Conservation (phyloP, 35 echinoderm and acorn worm genomes). For the Strongylocentrotus purpuratus region DNA sequence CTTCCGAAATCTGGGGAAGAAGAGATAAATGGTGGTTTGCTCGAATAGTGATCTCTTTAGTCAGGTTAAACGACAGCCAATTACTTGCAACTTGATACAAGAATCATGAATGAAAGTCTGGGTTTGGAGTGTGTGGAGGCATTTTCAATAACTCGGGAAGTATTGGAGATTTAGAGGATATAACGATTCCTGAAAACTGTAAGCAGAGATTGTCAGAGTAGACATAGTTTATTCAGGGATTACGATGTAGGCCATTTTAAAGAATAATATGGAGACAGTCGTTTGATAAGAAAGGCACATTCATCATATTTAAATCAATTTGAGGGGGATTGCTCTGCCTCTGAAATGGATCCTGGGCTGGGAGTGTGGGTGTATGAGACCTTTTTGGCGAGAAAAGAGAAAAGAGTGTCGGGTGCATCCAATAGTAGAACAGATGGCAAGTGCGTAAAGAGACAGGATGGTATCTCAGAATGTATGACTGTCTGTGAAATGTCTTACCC, state of each 20-base stretch:
- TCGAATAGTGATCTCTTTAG: neutral
- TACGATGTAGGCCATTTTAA: no score
- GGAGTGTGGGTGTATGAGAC: neutral
- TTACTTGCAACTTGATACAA: neutral
- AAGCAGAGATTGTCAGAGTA: neutral
- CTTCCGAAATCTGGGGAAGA: neutral
- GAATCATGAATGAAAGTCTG: neutral
- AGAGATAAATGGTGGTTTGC: neutral
- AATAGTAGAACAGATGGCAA: slow-evolving; percentile 9
- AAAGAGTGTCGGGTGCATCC: slow-evolving; percentile 13
- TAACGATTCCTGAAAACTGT: neutral
- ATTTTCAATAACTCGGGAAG: neutral
- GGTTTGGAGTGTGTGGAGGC: neutral
- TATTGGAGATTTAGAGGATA: neutral
- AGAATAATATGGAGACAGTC: neutral
- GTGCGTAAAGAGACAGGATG: neutral
- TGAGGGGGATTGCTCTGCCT: neutral
- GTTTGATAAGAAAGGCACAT: neutral
- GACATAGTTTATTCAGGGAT: neutral
- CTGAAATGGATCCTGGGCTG: neutral
- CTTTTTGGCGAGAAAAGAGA: neutral
- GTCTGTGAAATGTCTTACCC: slow-evolving; percentile 38
- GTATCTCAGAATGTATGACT: slow-evolving; percentile 8
- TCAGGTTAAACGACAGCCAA: neutral
- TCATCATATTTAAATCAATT: slow-evolving; percentile 13